Conservation (phyloP, 2,888 invertebrate species). For the Eupithecia centaureata region DNA sequence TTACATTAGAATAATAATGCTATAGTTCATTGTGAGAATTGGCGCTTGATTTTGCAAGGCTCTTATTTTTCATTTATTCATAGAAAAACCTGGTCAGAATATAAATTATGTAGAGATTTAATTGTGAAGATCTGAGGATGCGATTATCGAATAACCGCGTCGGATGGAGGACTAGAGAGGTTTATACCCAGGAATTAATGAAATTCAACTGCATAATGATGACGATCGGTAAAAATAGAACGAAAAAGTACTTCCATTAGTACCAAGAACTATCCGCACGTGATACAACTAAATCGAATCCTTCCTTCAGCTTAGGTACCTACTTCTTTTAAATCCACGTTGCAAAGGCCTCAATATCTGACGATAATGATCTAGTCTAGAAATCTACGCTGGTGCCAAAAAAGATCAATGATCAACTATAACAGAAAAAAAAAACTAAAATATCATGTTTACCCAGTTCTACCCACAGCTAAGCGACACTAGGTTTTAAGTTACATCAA, state of each 20-base stretch:
- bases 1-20: slow-evolving; percentile 45
- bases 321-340: neutral
- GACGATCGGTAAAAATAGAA: neutral
- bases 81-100: neutral
- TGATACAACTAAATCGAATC: neutral
- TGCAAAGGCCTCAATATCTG: neutral
- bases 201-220: neutral
- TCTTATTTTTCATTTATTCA: neutral
- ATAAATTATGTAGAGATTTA: neutral
- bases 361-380: neutral
- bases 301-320: neutral
- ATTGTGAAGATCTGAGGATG: too few species aligned
- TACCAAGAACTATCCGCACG: neutral
- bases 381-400: neutral
- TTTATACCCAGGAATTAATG: neutral
- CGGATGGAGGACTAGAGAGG: too few species aligned
- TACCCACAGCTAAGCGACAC: neutral
- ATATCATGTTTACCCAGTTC: neutral
- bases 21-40: slow-evolving; percentile 31
- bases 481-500: neutral
- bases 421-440: neutral
- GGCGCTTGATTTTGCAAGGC: neutral
- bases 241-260: neutral
- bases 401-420: neutral
- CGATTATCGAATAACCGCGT: neutral